Evolutionary conservation across 64 coral and sea anemone genomes (phyloP), one percentile per base, ranked within the genome.

Genomic region (Trachythela sp.): DNA sequence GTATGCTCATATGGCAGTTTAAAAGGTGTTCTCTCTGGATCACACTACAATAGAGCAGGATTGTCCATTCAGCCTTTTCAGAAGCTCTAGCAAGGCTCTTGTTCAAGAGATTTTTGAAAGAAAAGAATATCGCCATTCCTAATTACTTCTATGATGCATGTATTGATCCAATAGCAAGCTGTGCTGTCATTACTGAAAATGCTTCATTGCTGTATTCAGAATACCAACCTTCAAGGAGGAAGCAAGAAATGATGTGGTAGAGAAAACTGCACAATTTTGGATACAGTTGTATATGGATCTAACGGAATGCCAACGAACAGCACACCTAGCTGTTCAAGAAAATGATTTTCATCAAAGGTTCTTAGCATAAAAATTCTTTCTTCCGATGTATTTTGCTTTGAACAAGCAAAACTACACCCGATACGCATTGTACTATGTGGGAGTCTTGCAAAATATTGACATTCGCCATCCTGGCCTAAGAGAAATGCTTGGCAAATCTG

Each of bases 41-140:
- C 71, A 2, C 71, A 77, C 36, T 77, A 77, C 71, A 77, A 77
- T n/a, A 33, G 71, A 36, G 71, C 71, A 39, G 71, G 71, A 77
- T 39, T 33, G 71, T 77, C 3, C 71, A 77, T 77, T 3, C 30
- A 36, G 17, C 2, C 6, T 77, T 77, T 77, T 77, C 71, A 36
- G 71, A 77, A 17, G 71, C 71, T 6, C 17, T 77, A 36, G 71
- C 6, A 77, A 77, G 71, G 36, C 36, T 77, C 8, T 39, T 77
- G 71, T 77, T 77, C 30, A n/a, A 77, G 36, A 77, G 71, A 39
- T 77, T 77, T n/a, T 39, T 36, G 36, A 6, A 36, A 39, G 71
- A 77, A 17, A 29, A 33, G 30, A 6, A 13, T 13, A 6, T 77
- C 8, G 71, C 8, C 30, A 77, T 77, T 36, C 71, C 71, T 10